phyloP scores from a whole-genome alignment of 2,888 invertebrate species.

The Ochropleura leucogaster region DNA sequence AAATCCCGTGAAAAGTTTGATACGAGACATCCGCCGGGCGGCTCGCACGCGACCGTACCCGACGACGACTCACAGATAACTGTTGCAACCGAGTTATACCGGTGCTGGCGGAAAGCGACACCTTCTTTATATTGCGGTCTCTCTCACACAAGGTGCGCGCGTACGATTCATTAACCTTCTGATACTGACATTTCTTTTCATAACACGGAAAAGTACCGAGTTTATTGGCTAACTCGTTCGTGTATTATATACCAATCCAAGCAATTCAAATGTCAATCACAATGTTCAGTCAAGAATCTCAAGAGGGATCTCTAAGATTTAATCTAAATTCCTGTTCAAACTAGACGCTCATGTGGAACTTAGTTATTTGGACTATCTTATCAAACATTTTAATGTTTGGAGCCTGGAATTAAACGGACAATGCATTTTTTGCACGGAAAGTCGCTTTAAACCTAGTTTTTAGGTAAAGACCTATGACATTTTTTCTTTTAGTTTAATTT shows the following conservation, averaged over 20 bases:
- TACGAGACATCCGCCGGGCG: conserved; percentile 65
- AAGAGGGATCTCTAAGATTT: conserved; percentile 25
- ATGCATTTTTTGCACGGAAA: background rate
- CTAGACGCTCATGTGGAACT: conserved; percentile 1
- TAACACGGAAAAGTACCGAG: conserved; percentile 61
- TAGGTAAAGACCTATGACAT: background rate
- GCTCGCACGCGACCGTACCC: conserved; percentile 74
- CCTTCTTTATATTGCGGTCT: conserved; percentile 80
- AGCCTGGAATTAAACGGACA: background rate
- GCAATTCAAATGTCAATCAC: conserved; percentile 49
- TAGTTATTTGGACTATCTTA: background rate
- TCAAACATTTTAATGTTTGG: background rate
- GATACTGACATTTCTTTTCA: conserved; percentile 76
- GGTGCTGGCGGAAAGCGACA: conserved; percentile 76
- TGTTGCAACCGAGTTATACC: conserved; percentile 80
- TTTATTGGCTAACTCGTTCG: conserved; percentile 61
- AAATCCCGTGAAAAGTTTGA: conserved; percentile 88
- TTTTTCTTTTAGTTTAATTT: background rate
- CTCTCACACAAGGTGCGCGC: conserved; percentile 75
- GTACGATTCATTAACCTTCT: conserved; percentile 78
- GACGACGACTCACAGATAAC: conserved; percentile 77
- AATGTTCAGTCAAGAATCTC: conserved; percentile 12
- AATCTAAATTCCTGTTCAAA: conserved; percentile 41
- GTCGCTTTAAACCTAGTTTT: background rate
- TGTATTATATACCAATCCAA: conserved; percentile 41